Evolutionary conservation across 1,140 invertebrate species (phyloP).

Genomic region (Onthophagus taurus): DNA sequence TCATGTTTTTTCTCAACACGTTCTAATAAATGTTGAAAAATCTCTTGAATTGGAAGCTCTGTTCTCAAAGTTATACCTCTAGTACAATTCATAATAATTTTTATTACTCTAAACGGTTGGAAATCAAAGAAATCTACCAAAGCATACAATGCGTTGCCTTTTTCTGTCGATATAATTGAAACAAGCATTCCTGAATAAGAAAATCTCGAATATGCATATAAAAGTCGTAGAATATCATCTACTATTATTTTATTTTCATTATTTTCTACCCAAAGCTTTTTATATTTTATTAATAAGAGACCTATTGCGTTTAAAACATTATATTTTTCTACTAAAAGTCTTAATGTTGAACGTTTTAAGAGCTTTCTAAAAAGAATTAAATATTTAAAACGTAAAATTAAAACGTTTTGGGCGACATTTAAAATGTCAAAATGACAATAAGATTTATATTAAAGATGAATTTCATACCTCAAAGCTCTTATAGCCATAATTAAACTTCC

Average conservation of each 20-base stretch:
- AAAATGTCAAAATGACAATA: too few relatives aligned
- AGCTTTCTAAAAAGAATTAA: constrained; percentile 18
- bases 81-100: constrained; percentile 32
- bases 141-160: constrained; percentile 25
- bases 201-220: constrained; percentile 27
- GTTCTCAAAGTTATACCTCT: constrained; percentile 21
- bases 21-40: constrained; percentile 24
- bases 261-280: constrained; percentile 20
- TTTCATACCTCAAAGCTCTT: constrained; percentile 22
- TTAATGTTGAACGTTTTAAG: constrained; percentile 20
- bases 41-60: constrained; percentile 28
- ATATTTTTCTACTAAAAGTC: constrained; percentile 21
- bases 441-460: too few relatives aligned
- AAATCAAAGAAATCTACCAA: constrained; percentile 25
- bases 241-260: constrained; percentile 24
- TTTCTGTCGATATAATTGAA: constrained; percentile 18
- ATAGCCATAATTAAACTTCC: constrained; percentile 24
- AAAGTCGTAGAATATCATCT: constrained; percentile 24
- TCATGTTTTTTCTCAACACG: constrained; percentile 1
- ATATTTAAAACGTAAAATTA: constrained; percentile 1
- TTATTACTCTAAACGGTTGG: constrained; percentile 24
- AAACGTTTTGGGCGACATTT: too few relatives aligned
- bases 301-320: constrained; percentile 24
- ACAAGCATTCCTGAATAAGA: constrained; percentile 10
- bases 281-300: constrained; percentile 28